Percentiles rank a stretch among this genome's conserved stretches.
Evolutionary conservation across 2,888 invertebrate species (phyloP).

Genomic region (Anaspis maculata): DNA sequence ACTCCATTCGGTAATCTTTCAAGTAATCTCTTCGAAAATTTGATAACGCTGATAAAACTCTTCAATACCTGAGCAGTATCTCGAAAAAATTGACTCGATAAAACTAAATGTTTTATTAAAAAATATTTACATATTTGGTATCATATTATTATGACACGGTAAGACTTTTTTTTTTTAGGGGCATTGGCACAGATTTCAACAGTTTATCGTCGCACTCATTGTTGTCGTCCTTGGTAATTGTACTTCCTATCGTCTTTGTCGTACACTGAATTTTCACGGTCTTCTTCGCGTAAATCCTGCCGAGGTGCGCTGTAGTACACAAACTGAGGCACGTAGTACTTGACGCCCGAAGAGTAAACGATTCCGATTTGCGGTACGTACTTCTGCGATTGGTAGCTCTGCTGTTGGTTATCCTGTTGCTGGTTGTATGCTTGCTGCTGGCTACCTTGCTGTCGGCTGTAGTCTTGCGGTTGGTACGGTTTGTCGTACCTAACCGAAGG

Average conservation of each 20-base stretch:
- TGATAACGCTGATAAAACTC: too few relatives aligned
- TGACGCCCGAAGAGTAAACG: slow-evolving; percentile 37
- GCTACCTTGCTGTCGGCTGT: slow-evolving; percentile 1
- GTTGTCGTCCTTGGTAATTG: slow-evolving; percentile 17
- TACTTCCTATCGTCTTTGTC: slow-evolving; percentile 34
- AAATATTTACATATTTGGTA: slow-evolving; percentile 30
- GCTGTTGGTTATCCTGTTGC: slow-evolving; percentile 5
- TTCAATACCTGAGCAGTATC: too few relatives aligned
- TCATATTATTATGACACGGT: slow-evolving; percentile 31
- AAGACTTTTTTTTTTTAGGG: slow-evolving; percentile 8
- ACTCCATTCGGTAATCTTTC: too few relatives aligned
- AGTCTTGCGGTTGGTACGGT: slow-evolving; percentile 19
- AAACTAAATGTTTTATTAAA: slow-evolving; percentile 16
- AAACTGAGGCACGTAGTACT: slow-evolving; percentile 40
- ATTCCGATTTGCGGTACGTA: slow-evolving; percentile 39
- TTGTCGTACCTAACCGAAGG: slow-evolving; percentile 25
- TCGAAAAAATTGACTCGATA: too few relatives aligned
- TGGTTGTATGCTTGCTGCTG: not conserved
- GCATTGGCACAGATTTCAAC: slow-evolving; percentile 17
- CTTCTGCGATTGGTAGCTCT: slow-evolving; percentile 1
- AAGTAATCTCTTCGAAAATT: too few relatives aligned
- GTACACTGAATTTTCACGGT: slow-evolving; percentile 37
- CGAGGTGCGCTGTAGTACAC: slow-evolving; percentile 19
- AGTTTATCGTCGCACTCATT: slow-evolving; percentile 7
- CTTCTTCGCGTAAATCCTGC: slow-evolving; percentile 7